Conservation (phyloP, 1,140 invertebrate genomes). For the Helicoverpa zea region DNA sequence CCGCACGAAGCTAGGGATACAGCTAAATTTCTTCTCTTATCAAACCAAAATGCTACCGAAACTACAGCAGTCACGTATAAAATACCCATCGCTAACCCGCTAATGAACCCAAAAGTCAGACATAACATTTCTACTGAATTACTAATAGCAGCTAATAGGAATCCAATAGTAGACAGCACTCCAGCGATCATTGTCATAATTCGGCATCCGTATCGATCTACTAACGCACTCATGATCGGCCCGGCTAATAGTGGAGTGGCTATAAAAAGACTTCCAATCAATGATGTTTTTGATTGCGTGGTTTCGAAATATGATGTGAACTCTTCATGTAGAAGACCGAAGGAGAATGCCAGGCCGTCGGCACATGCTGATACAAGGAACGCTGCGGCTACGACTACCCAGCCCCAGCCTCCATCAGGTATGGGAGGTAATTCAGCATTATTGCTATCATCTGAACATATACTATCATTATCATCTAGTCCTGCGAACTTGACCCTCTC, state of each 20-base stretch:
- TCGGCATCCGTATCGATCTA: slow-evolving; percentile 95
- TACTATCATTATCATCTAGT: slow-evolving; percentile 71
- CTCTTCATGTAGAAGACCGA: slow-evolving; percentile 95
- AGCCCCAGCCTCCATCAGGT: slow-evolving; percentile 88
- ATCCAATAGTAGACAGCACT: slow-evolving; percentile 91
- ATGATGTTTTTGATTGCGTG: slow-evolving; percentile 93
- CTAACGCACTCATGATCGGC: slow-evolving; percentile 94
- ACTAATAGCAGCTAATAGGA: slow-evolving; percentile 91
- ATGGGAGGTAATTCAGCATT: slow-evolving; percentile 71
- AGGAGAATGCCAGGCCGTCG: slow-evolving; percentile 96
- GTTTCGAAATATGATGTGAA: slow-evolving; percentile 93
- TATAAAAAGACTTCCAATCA: slow-evolving; percentile 95
- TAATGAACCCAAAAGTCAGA: slow-evolving; percentile 94
- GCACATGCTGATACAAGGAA: slow-evolving; percentile 95
- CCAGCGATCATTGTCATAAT: slow-evolving; percentile 93
- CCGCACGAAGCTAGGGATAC: slow-evolving; percentile 87
- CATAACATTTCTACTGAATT: slow-evolving; percentile 92
- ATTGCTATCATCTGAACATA: slow-evolving; percentile 66
- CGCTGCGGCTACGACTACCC: slow-evolving; percentile 95
- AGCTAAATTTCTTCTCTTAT: slow-evolving; percentile 95
- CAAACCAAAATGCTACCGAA: slow-evolving; percentile 98
- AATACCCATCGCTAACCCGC: slow-evolving; percentile 94
- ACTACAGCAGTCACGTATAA: slow-evolving; percentile 96
- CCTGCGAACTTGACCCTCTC: slow-evolving; percentile 78
- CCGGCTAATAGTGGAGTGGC: slow-evolving; percentile 95